Base-by-base conservation (phyloP, 2,888 invertebrate species). In the Aplocera efformata region DNA sequence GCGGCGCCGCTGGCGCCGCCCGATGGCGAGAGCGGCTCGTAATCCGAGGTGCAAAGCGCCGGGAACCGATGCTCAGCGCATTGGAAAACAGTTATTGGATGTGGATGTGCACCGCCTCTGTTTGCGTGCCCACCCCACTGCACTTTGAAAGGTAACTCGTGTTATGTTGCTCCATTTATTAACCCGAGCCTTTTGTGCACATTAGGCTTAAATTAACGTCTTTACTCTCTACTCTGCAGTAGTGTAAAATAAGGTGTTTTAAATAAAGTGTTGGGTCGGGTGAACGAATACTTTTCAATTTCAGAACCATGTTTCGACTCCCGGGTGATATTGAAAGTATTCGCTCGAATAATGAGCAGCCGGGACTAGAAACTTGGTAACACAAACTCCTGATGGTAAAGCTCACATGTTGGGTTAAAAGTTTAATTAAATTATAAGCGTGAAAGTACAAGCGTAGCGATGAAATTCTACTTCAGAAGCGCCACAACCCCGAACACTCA, bases 41-140 rank as follows among this genome's bases (percentile, higher is more conserved):
- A 77, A 79, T 73, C 71, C 69, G 67, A 72, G 72, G 71, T 74
- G 75, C 67, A 65, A 70, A 68, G 65, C 66, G 68, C 62, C 63
- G 60, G 28, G 36, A 61, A 56, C 56, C 59, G 50, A 60, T 70
- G 73, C 60, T 71, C 71, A 69, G 66, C 60, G 70, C 72, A 78
- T 73, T 63, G 76, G 76, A 79, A 80, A 79, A 77, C 73, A 61
- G 70, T 72, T 74, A 73, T 67, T 67, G 70, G 61, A 63, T 60
- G 61, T 60, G 58, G 51, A 56, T 50, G 46, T 33, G 22, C 61
- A 58, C 56, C 53, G 62, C 61, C 60, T 63, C 60, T 63, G 67
- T 69, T 72, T 71, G 63, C 56, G 61, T 64, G 62, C 54, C 60
- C 65, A 66, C 56, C 56, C 59, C 48, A 49, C 58, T 50, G 50